Evolutionary conservation across 2,888 invertebrate genomes (phyloP).

Genomic region (Mermis nigrescens): DNA sequence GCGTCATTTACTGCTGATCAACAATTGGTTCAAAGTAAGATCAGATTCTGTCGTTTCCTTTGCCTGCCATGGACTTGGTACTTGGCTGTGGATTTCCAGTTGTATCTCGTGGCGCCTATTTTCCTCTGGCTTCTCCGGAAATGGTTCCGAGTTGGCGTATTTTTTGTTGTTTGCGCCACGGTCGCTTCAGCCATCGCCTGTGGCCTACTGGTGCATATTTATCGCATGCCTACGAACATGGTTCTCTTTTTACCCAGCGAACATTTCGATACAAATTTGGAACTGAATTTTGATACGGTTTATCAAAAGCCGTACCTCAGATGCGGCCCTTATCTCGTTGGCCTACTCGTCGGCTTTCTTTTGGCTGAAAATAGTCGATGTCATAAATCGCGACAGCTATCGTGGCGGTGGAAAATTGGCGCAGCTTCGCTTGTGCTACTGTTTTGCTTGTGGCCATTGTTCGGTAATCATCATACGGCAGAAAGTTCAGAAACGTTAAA

Average conservation of each 20-base stretch:
- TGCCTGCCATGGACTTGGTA: conserved; percentile 25
- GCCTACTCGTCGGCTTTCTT: conserved; percentile 29
- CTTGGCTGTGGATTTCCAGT: conserved; percentile 21
- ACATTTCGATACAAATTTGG: not conserved
- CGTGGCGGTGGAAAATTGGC: not conserved
- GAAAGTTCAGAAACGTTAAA: too few relatives aligned
- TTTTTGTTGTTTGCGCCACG: not conserved
- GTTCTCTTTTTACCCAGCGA: conserved; percentile 5
- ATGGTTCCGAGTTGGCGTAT: not conserved
- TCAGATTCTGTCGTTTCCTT: conserved; percentile 14
- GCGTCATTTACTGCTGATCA: conserved; percentile 19
- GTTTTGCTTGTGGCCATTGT: conserved; percentile 3
- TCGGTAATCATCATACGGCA: conserved; percentile 5
- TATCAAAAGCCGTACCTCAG: conserved; percentile 31
- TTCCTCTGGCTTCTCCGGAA: conserved; percentile 1
- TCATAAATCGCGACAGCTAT: not conserved
- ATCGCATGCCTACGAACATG: conserved; percentile 3
- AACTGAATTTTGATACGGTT: conserved; percentile 10
- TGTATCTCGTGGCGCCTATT: conserved; percentile 16
- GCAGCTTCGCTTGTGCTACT: not conserved
- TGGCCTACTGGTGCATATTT: not conserved
- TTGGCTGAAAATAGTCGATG: not conserved
- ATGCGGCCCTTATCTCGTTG: conserved; percentile 31
- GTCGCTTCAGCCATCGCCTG: not conserved
- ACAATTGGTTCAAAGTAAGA: conserved; percentile 15